Evolutionary conservation across 2,797 vertebrate species (phyloP), one percentile per base, ranked within the genome.

Genomic region (Sebastes nivosus): DNA sequence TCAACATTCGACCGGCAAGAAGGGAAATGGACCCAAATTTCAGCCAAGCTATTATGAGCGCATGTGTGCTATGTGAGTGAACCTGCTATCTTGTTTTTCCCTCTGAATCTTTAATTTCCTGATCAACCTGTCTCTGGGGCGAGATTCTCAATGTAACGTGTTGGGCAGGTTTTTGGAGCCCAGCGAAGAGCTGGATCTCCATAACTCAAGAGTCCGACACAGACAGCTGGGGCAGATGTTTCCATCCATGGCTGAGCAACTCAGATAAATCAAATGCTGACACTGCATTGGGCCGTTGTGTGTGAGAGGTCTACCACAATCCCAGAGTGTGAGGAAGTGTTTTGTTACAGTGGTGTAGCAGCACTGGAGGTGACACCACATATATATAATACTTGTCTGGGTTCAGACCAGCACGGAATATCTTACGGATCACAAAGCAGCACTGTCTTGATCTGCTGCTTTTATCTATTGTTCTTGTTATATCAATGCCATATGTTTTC

Each of bases 51-150:
- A 24, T 67, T 63, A 38, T 1, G 4, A 54, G 66, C 2, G 5
- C 30, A 36, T 9, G 22, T 79, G 81, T 60, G 71, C 30, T 58
- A 52, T 14, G 57, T 13, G 60, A 73, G 46, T 27, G 80, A 74
- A 82, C 60, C 66, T 3, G 63, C 79, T 86, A 80, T 89, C 84
- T 80, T 85, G 84, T 81, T 88, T 89, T 88, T 88, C 74, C 2
- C 55, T 64, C 63, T 75, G 68, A 82, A 81, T 83, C 80, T 91
- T 93, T 90, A 82, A 94, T 93, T 93, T 93, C 92, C 89, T 93
- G 88, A 88, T 89, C 76, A 71, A 67, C 81, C 18, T 8, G 66
- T 80, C 83, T 80, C 79, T 1, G 55, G 83, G 74, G 86, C 71
- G 50, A 66, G 57, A 72, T 74, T 83, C 87, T 27, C 27, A 30